Conservation (phyloP, 2,797 vertebrate species). For the Triplophysa yarkandensis region DNA sequence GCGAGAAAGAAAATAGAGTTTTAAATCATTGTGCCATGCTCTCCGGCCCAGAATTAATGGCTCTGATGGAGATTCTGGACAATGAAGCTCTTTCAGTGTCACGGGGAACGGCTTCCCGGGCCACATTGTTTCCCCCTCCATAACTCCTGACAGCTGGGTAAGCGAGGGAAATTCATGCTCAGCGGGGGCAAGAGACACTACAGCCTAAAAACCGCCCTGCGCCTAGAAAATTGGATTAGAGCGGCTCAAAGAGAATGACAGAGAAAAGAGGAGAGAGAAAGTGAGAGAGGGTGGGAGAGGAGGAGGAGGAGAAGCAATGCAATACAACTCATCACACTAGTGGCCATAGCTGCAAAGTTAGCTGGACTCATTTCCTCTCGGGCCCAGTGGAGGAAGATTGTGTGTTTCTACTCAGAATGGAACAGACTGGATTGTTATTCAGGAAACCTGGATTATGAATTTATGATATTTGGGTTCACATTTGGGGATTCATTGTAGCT, state of each 20-base stretch:
- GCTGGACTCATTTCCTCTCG: slow-evolving; percentile 6
- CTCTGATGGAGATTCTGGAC: slow-evolving; percentile 87
- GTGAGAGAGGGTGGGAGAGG: background rate
- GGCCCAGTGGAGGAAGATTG: background rate
- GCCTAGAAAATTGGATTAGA: slow-evolving; percentile 83
- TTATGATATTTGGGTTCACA: background rate
- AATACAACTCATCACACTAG: slow-evolving; percentile 38
- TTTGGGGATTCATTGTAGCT: slow-evolving; percentile 1
- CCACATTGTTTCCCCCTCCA: slow-evolving; percentile 87
- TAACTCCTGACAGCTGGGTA: slow-evolving; percentile 93
- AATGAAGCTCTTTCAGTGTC: slow-evolving; percentile 91
- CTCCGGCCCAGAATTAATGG: slow-evolving; percentile 94
- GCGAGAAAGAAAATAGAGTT: slow-evolving; percentile 46
- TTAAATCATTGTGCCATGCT: slow-evolving; percentile 75
- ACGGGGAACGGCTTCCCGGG: slow-evolving; percentile 65
- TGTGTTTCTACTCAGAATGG: background rate
- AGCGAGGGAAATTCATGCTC: slow-evolving; percentile 82
- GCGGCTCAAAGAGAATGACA: slow-evolving; percentile 65
- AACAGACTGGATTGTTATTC: background rate
- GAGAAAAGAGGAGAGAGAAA: slow-evolving; percentile 21
- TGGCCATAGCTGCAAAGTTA: slow-evolving; percentile 9
- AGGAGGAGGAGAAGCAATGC: background rate
- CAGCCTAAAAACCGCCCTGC: slow-evolving; percentile 39
- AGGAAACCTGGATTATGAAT: background rate
- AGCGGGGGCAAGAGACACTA: slow-evolving; percentile 76